Percentiles rank a stretch among this genome's conserved stretches.
phyloP scores from a whole-genome alignment of 2,888 invertebrate genomes.

The Plebejus anna region DNA sequence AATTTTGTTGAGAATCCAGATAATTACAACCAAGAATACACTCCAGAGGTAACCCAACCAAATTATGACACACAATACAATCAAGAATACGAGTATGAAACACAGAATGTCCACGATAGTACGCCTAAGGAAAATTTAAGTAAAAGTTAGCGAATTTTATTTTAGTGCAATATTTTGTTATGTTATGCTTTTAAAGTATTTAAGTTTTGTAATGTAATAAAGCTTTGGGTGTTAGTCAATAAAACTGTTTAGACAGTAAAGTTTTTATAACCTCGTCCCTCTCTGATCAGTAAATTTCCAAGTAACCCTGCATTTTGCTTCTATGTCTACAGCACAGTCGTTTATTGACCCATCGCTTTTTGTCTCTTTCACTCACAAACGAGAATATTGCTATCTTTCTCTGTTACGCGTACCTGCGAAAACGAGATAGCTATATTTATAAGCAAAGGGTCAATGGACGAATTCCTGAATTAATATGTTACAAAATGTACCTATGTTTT shows the following conservation, averaged over 20 bases:
- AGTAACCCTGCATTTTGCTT: too few species aligned
- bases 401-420: too few species aligned
- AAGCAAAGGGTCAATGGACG: too few species aligned
- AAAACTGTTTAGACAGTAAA: conserved; percentile 25
- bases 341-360: too few species aligned
- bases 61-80: conserved; percentile 53
- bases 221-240: conserved; percentile 31
- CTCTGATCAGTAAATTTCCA: not conserved
- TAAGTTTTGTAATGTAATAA: conserved; percentile 29
- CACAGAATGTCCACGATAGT: conserved; percentile 41
- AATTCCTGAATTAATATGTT: too few species aligned
- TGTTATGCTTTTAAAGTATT: conserved; percentile 43
- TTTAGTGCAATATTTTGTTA: conserved; percentile 61
- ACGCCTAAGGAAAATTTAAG: conserved; percentile 51
- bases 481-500: too few species aligned
- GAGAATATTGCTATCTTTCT: too few species aligned
- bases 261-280: not conserved
- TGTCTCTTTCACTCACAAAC: too few species aligned
- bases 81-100: conserved; percentile 43
- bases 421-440: too few species aligned
- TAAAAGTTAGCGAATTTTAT: conserved; percentile 44
- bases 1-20: conserved; percentile 45
- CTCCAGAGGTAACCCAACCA: conserved; percentile 40
- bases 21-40: conserved; percentile 20
- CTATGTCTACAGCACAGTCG: too few species aligned